Conservation (phyloP, 2,888 invertebrate genomes). For the Sphecodes monilicornis region DNA sequence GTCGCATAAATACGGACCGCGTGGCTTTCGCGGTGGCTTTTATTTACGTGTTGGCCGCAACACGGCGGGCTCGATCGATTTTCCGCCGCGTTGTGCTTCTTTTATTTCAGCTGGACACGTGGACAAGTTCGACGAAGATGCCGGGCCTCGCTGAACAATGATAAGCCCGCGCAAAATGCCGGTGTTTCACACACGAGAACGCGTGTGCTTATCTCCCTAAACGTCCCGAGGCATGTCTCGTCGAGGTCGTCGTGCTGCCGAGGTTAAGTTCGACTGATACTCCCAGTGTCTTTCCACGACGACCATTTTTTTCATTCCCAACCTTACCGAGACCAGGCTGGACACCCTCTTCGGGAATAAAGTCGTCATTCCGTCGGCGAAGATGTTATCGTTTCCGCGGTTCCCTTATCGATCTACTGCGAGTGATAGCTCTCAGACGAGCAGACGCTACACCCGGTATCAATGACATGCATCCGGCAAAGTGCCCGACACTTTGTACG, state of each 20-base stretch:
- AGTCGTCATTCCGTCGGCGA: background rate
- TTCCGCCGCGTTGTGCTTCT: conserved; percentile 6
- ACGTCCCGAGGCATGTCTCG: conserved; percentile 29
- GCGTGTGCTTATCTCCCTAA: conserved; percentile 51
- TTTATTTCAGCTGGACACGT: background rate
- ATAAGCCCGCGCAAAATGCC: conserved; percentile 17
- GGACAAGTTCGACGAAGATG: conserved; percentile 9
- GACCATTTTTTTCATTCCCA: background rate
- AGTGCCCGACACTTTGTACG: conserved; percentile 43
- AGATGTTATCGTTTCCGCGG: background rate
- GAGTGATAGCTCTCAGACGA: conserved; percentile 18
- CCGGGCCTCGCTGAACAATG: background rate
- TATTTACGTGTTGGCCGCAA: background rate
- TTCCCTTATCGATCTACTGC: background rate
- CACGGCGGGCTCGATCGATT: conserved; percentile 44
- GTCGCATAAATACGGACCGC: conserved; percentile 16
- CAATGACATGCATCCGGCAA: conserved; percentile 51
- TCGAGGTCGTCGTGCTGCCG: conserved; percentile 52
- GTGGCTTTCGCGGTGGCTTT: conserved; percentile 24
- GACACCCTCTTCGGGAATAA: background rate
- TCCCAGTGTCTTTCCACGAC: conserved; percentile 31
- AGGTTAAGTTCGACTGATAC: conserved; percentile 63
- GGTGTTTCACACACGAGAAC: background rate
- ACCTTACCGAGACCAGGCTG: background rate
- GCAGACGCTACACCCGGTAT: conserved; percentile 6